Evolutionary conservation across 2,797 vertebrate species (phyloP).

Genomic region (Gobionotothen gibberifrons): DNA sequence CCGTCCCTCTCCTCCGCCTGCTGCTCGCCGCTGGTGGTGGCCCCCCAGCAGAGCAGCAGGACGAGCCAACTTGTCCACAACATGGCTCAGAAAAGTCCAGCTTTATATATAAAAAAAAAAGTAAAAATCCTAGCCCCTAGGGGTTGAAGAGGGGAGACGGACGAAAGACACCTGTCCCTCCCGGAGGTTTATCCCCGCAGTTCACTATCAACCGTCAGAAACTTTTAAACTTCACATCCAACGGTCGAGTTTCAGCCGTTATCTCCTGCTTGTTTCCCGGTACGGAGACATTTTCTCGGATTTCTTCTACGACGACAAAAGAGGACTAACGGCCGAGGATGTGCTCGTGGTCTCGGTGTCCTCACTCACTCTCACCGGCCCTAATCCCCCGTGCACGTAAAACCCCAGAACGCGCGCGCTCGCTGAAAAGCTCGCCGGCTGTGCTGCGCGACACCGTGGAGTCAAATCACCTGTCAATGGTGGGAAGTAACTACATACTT

Average conservation of each 20-base stretch:
- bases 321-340: constrained; percentile 14
- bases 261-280: constrained; percentile 34
- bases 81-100: constrained; percentile 82
- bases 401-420: constrained; percentile 48
- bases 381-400: constrained; percentile 62
- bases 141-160: constrained; percentile 24
- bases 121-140: constrained; percentile 1
- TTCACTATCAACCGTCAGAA: constrained; percentile 23
- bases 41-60: constrained; percentile 84
- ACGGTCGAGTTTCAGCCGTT: constrained; percentile 23
- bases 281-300: constrained; percentile 47
- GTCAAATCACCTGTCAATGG: constrained; percentile 19
- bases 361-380: constrained; percentile 37
- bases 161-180: constrained; percentile 61
- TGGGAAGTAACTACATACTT: not conserved
- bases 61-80: constrained; percentile 79
- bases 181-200: constrained; percentile 40
- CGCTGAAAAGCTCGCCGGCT: constrained; percentile 21
- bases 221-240: constrained; percentile 37
- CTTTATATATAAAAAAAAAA: not conserved
- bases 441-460: constrained; percentile 40
- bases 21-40: constrained; percentile 73
- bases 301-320: not conserved
- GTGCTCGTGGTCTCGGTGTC: constrained; percentile 36
- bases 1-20: constrained; percentile 39